A percentile compares a stretch with the other conserved stretches of the same genome.
Conservation (phyloP, 2,888 invertebrate genomes). For the Eulithis testata region DNA sequence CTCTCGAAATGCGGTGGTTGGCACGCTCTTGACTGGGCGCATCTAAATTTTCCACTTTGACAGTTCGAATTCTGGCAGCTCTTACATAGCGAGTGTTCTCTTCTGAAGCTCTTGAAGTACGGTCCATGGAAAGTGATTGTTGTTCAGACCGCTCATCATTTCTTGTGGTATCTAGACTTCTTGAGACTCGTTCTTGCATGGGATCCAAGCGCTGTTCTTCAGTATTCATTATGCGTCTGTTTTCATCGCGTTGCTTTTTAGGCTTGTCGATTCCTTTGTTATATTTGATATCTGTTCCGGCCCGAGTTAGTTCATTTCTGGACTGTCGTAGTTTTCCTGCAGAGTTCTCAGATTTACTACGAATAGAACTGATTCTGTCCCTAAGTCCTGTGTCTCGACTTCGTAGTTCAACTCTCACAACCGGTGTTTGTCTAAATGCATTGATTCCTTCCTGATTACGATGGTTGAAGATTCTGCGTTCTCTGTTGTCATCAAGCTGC, state of each 20-base stretch:
- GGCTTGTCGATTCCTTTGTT: conserved; percentile 19
- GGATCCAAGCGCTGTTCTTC: conserved; percentile 11
- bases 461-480: conserved; percentile 19
- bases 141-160: conserved; percentile 11
- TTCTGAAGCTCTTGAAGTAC: conserved; percentile 22
- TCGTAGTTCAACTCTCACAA: conserved; percentile 16
- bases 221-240: conserved; percentile 13
- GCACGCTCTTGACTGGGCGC: not conserved
- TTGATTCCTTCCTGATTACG: conserved; percentile 18
- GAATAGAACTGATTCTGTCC: conserved; percentile 5
- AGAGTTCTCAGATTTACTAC: conserved; percentile 14
- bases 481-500: conserved; percentile 27
- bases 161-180: not conserved
- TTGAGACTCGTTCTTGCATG: conserved; percentile 3
- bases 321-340: conserved; percentile 11
- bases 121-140: conserved; percentile 16
- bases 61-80: conserved; percentile 10
- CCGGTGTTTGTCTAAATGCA: conserved; percentile 21
- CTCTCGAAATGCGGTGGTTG: conserved; percentile 1
- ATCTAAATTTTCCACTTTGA: conserved; percentile 15
- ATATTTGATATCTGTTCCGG: conserved; percentile 18
- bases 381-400: conserved; percentile 16
- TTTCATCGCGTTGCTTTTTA: conserved; percentile 22
- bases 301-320: not conserved
- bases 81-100: conserved; percentile 19